These are phyloP conservation scores for Sebastes iracundus DNA, from an alignment of 2,797 vertebrate species.

Conservation along the genomic window DNA sequence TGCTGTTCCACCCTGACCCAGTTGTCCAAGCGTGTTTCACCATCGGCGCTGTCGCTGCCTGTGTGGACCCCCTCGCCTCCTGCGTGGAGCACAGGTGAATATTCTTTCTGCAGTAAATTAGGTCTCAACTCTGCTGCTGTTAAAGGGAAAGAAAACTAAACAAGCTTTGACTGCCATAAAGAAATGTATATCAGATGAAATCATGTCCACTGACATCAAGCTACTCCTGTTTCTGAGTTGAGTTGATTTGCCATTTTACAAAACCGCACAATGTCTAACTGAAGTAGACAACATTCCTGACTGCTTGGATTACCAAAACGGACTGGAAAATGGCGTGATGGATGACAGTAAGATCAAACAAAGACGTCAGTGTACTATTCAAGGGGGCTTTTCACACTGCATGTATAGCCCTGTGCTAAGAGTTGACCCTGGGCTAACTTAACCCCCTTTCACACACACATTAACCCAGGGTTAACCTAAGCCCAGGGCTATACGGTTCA, in stretches of 20 bases:
- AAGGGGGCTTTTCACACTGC: too few relatives aligned
- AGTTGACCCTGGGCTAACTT: too few relatives aligned
- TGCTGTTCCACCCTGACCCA: constrained; percentile 91
- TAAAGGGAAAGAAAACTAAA: background rate
- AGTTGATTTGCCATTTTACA: background rate
- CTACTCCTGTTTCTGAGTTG: background rate
- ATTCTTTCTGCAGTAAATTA: background rate
- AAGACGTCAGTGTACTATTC: background rate
- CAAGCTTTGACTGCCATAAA: background rate
- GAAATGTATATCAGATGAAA: background rate
- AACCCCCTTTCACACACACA: too few relatives aligned
- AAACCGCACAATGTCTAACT: background rate
- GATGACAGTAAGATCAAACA: background rate
- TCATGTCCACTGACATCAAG: background rate
- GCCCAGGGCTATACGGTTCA: too few relatives aligned
- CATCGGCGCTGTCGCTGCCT: constrained; percentile 89
- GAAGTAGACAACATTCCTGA: background rate
- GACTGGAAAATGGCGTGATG: background rate
- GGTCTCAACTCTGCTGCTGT: background rate
- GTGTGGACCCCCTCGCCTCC: constrained; percentile 91
- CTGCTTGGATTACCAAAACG: background rate
- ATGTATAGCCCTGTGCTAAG: too few relatives aligned
- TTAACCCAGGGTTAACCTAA: background rate
- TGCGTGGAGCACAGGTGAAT: constrained; percentile 94
- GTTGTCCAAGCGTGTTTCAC: constrained; percentile 84